Evolutionary conservation across 2,113 vertebrate species (phyloP).

Genomic region (human (Homo sapiens)): DNA sequence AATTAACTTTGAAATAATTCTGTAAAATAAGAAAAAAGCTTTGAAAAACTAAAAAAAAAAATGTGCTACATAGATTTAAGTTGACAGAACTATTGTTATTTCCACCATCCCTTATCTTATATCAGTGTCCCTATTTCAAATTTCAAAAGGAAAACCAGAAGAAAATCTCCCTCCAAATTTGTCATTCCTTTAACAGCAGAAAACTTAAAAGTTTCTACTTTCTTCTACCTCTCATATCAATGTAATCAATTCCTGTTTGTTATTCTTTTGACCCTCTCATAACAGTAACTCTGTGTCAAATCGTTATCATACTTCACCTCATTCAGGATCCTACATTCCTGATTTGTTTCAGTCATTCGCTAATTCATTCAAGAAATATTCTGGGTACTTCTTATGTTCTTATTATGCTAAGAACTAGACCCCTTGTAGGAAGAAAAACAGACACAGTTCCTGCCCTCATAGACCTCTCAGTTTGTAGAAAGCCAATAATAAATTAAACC

Average conservation of each 20-base stretch:
- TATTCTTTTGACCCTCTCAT: not conserved
- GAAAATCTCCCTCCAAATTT: not conserved
- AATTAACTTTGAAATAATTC: constrained; percentile 6
- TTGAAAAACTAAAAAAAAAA: not conserved
- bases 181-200: not conserved
- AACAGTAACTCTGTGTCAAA: not conserved
- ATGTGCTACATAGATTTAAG: not conserved
- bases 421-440: not conserved
- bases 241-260: not conserved
- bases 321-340: not conserved
- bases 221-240: not conserved
- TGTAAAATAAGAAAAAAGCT: not conserved
- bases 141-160: not conserved
- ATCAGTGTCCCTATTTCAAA: not conserved
- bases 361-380: not conserved
- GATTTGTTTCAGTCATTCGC: not conserved
- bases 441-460: not conserved
- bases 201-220: not conserved
- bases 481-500: not conserved
- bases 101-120: not conserved
- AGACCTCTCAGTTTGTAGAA: not conserved
- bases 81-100: not conserved
- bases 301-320: not conserved
- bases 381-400: not conserved
- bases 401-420: not conserved